Base-by-base conservation (phyloP, 1,140 invertebrate species). In the Drosophila suzukii region DNA sequence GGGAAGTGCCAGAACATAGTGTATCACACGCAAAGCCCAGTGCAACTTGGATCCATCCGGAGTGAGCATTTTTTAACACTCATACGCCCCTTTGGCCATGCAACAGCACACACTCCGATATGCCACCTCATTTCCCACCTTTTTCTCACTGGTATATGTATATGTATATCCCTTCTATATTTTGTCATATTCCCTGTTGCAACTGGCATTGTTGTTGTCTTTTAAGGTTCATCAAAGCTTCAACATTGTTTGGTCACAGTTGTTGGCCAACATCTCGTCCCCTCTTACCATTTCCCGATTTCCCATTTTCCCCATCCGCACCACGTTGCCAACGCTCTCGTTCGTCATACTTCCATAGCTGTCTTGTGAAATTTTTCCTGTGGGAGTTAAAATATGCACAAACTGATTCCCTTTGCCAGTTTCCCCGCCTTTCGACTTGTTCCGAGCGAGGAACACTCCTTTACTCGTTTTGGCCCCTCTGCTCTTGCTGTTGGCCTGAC, bases 181-280 rank as follows among this genome's bases (percentile, higher is more conserved):
- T 88, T 86, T 83, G 84, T 86, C 83, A 88, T 86, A 86, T 86
- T 88, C 85, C 71, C 63, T 60, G 62, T 46, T 78, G 60, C 36
- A 75, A 49, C 24, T 73, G 61, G 27, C 46, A 62, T 60, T 78
- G 75, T 79, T 79, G 79, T 77, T 84, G 84, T 79, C 59, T 49
- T 88, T 88, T 77, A 88, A 78, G 84, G 84, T 89, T 89, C 84
- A 89, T 90, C 84, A 89, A 89, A 90, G 84, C 84, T 78, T 78
- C 85, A 89, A 90, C 84, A 89, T 84, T 89, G 84, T 89, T 88
- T 89, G 85, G 85, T 81, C 85, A 84, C 85, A 84, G 82, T 86
- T 86, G 82, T 85, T 85, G 81, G 81, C 59, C 74, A 81, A 68
- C 65, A 68, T 68, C 65, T 68, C 72, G 27, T 44, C 17, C 27